Evolutionary conservation across 2,797 vertebrate species (phyloP), one percentile per base, ranked within the genome.

Genomic region (Carduelis carduelis): DNA sequence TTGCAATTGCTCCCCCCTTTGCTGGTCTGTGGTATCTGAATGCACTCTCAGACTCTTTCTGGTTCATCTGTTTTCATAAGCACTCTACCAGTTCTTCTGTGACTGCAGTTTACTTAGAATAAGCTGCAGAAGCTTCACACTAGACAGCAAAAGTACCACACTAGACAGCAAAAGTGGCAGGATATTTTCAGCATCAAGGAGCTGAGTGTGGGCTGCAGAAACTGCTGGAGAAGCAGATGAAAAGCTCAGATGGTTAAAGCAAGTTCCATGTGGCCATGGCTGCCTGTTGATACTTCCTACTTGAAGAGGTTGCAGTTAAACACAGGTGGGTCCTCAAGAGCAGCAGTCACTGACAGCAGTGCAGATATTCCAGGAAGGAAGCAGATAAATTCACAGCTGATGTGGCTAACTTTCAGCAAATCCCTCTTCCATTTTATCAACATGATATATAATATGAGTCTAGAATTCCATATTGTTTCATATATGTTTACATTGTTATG

Each of bases 391-490:
- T 85, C 68, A 96, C 50, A 92, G 56, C 66, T 88, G 83, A 87
- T 91, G 39, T 96, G 90, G 47, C 68, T 96, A 89, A 74, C 82
- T 96, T 95, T 89, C 91, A 96, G 83, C 72, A 96, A 97, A 91
- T 92, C 87, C 64, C 80, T 93, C 92, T 96, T 95, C 60, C 64
- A 41, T 83, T 96, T 90, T 68, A 75, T 90, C 68, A 94, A 66
- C 55, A 64, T 30, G 28, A 91, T 89, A 79, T 34, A 88, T 69
- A 88, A 78, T 63, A 84, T 23, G 28, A 91, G 92, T 96, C 49
- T 89, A 80, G 91, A 97, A 97, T 93, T 88, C 92, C 39, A 19
- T 92, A n/a, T 71, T 90, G 59, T 95, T 97, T 97, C 70, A 72
- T 65, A 28, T 77, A 52, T 44, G 47, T 85, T 97, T 97, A 88